Evolutionary conservation across 2,113 vertebrate genomes (phyloP), one percentile per base, ranked within the genome.

Genomic region (Climacteris rufus): DNA sequence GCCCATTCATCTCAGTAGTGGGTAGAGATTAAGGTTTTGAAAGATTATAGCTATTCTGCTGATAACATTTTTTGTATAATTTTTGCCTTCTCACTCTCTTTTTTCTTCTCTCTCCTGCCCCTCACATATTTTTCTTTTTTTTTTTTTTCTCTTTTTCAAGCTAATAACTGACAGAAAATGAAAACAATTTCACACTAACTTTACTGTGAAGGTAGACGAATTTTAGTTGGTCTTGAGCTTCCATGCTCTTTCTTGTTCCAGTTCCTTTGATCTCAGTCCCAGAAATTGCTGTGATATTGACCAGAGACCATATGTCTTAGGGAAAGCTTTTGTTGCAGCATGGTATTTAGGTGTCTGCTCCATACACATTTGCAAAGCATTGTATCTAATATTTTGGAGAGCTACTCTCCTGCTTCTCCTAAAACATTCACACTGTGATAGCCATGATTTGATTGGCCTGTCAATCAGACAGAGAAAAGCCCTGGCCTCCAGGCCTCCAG

Each of bases 101-200:
- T 28, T n/a, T 88, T 57, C 21, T 68, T 52, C 17, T 60, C 37
- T 63, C 42, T 21, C 11, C 15, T 0, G 0, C 15, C 7, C 18
- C 10, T 24, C 37, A 4, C 37, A 3, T 91, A 11, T 90, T 91
- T 84, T 57, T 42, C 6, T 49, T 72, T 21, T 42, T 31, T 57
- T 42, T 19, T n/a, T 9, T 33, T 70, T 47, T 30, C 60, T 56
- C 54, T 28, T 31, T 75, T 35, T n/a, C 27, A 8, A 59, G 66
- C 76, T 64, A 82, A 19, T 44, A 70, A 22, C 31, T 82, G 60
- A 30, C 80, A 87, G 44, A 90, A 94, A 54, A n/a, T 70, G 23
- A 71, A 68, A 94, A 78, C 15, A 47, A 33, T 83, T 94, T 92
- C 30, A 40, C 61, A 44, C 47, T 89, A 70, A 49, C 60, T 92